These are phyloP conservation scores for Zygothrica quintamaculata DNA, from an alignment of 2,888 invertebrate species.

Conservation along the genomic window DNA sequence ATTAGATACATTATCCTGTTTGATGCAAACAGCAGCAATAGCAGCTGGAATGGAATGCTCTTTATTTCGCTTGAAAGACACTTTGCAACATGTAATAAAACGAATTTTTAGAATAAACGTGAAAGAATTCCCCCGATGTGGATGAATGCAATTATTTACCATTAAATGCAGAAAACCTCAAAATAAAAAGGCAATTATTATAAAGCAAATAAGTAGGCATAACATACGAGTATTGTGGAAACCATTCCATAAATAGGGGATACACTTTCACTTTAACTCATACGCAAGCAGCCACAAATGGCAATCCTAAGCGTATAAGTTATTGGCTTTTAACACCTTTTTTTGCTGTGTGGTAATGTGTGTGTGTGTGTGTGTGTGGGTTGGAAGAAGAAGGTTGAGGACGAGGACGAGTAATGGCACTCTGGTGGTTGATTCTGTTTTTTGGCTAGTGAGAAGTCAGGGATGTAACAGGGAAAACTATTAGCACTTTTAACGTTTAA, in stretches of 20 bases:
- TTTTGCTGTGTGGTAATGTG: too few relatives aligned
- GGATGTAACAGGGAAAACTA: constrained; percentile 72
- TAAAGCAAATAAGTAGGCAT: constrained; percentile 18
- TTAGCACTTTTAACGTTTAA: constrained; percentile 75
- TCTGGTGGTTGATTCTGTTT: constrained; percentile 42
- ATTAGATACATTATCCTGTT: constrained; percentile 51
- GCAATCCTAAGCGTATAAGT: constrained; percentile 75
- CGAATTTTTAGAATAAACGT: too few relatives aligned
- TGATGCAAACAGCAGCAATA: constrained; percentile 32
- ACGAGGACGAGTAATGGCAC: constrained; percentile 10
- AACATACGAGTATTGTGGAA: constrained; percentile 7
- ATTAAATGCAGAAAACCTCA: constrained; percentile 39
- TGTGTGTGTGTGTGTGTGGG: too few relatives aligned
- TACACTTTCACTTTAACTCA: constrained; percentile 10
- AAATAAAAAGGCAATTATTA: constrained; percentile 52
- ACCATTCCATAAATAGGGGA: neutral
- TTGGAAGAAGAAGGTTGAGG: constrained; percentile 23
- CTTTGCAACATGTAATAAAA: too few relatives aligned
- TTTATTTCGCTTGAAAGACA: too few relatives aligned
- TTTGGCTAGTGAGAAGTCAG: constrained; percentile 60
- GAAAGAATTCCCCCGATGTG: neutral
- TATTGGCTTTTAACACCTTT: constrained; percentile 81
- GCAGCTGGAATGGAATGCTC: neutral
- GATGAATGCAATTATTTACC: constrained; percentile 31
- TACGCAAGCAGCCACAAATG: constrained; percentile 43